Evolutionary conservation across 2,888 invertebrate species (phyloP), one percentile per base, ranked within the genome.

Genomic region (Scaptomyza reducta): DNA sequence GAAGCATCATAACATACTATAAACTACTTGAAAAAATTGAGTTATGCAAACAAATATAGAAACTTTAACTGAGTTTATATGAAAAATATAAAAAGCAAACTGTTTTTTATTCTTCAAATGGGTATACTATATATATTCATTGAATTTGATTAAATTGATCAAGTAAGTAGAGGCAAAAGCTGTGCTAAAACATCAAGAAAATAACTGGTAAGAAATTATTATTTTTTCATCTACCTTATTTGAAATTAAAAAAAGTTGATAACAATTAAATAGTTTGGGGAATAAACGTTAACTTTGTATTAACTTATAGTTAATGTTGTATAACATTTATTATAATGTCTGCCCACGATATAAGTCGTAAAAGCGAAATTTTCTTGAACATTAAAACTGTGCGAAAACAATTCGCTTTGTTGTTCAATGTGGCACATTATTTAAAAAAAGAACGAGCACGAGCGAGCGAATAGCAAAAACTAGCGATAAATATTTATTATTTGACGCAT

Each of bases 401-500:
- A 65, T 18, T 41, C 33, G 41, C 22, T 72, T 74, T 63, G 59
- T 74, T 74, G 44, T 61, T 57, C 49, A 57, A 38, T 73, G 63
- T 68, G 74, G 77, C 67, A 66, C 57, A 65, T 70, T 80, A 65
- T 67, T 65, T 69, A 62, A 56, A 29, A 67, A 56, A 29, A 67
- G 53, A 42, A 55, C 41, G 9, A 9, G 53, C 51, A 25, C 29
- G 5, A 7, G 0, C 10, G 16, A n/a, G 5, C 16, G 40, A 35
- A 45, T 13, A 70, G 49, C 33, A 29, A 42, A 57, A 69, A 57
- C 60, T 42, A 56, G 60, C 61, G 29, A 73, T 85, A 87, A 81
- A 76, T 82, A 87, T 85, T 87, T 82, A 81, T 81, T 68, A 74
- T 75, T 74, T 57, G 57, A 57, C 56, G 71, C 71, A 45, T 75